Base-by-base conservation (phyloP, 2,888 invertebrate species). In the Acrobasis repandana region DNA sequence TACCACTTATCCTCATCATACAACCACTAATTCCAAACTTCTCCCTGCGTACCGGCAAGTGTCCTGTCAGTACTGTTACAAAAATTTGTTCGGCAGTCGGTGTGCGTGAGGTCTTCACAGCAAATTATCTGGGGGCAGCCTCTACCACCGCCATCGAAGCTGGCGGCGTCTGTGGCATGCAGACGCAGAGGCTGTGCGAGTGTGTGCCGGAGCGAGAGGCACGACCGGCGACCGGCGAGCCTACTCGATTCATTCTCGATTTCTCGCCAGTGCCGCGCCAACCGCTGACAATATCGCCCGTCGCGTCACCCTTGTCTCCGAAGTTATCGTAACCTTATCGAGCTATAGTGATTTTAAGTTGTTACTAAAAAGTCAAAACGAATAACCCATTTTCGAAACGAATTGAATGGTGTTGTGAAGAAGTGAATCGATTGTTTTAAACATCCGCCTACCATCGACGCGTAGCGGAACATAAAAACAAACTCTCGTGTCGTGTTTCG, bases 201-300 rank as follows among this genome's bases (percentile, higher is more conserved):
- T n/a, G n/a, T n/a, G 72, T 62, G 69, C 48, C 61, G 62, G 82
- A 86, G 86, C 80, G 86, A 88, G 88, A 87, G 81, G 85, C 73
- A 80, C 73, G 74, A 77, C 72, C 65, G 59, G 58, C 66, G 65
- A 61, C 61, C 60, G 50, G 60, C 71, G 68, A 78, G 74, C 77
- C 76, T 74, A 75, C 73, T 72, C 79, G 72, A 81, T 80, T 79
- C 83, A 83, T 79, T 83, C 82, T 83, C 82, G 79, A 84, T 83
- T 82, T 79, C 82, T 82, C 81, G 70, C 71, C 83, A 89, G 90
- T 90, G 77, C 84, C 87, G 90, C 88, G 89, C 83, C 76, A 79
- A 78, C 82, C 81, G 84, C 77, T 75, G 77, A 76, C 76, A 70
- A 71, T 70, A 76, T 68, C 73, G 77, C 76, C 68, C 73, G 89